phyloP scores from a whole-genome alignment of 2,797 vertebrate genomes.

The Etheostoma perlongum region DNA sequence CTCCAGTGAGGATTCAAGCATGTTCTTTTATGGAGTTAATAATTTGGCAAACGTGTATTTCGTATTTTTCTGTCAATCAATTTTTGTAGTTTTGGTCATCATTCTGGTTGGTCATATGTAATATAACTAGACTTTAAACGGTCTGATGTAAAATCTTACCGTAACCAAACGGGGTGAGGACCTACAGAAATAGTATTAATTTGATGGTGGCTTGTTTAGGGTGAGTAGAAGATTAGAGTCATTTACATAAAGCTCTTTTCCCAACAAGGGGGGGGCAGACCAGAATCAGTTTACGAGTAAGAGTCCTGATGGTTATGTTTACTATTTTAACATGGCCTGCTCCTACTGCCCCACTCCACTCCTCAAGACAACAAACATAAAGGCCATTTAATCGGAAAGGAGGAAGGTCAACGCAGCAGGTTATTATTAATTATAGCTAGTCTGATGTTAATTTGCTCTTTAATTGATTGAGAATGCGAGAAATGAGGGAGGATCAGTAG shows the following conservation, averaged over 20 bases:
- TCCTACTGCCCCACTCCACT: conserved; percentile 5
- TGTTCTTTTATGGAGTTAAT: not conserved
- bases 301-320: conserved; percentile 25
- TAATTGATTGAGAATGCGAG: conserved; percentile 21
- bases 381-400: conserved; percentile 20
- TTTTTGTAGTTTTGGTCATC: not conserved
- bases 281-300: not conserved
- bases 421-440: conserved; percentile 11
- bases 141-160: not conserved
- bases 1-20: no score
- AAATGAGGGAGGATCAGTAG: not conserved
- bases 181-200: not conserved
- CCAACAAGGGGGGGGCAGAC: not conserved
- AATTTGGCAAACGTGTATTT: not conserved
- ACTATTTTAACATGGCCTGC: not conserved
- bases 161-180: not conserved
- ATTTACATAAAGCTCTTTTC: not conserved
- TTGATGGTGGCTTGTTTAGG: not conserved
- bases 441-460: conserved; percentile 9
- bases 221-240: not conserved
- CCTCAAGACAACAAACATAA: conserved; percentile 6
- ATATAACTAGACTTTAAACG: not conserved
- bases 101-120: not conserved
- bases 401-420: conserved; percentile 28
- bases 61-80: no score